These are phyloP conservation scores for Addax nasomaculatus DNA, from an alignment of 2,113 vertebrate genomes.

Conservation along the genomic window DNA sequence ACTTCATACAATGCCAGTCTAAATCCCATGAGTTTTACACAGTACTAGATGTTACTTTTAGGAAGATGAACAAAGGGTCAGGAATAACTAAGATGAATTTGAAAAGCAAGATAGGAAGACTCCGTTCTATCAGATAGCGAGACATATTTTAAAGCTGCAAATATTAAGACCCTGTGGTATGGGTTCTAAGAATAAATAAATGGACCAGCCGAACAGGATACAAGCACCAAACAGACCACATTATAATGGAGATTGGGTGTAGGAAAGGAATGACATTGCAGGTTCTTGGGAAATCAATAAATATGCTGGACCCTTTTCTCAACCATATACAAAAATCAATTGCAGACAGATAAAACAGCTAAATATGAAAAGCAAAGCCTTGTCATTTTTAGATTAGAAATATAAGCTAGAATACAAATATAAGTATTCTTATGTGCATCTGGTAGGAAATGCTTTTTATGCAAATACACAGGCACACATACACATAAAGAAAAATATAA, in stretches of 20 bases:
- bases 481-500: background rate
- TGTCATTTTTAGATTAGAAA: background rate
- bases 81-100: slow-evolving; percentile 11
- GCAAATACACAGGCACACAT: background rate
- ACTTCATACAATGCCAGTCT: background rate
- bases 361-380: background rate
- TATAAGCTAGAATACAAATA: background rate
- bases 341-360: background rate
- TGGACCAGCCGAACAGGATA: background rate
- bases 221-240: background rate
- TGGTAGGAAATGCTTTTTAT: background rate
- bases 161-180: background rate
- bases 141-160: background rate
- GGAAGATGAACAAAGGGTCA: background rate
- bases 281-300: background rate
- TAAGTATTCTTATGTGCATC: background rate
- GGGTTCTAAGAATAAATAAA: background rate
- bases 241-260: background rate
- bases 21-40: background rate
- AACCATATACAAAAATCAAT: background rate
- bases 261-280: background rate
- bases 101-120: background rate
- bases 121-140: background rate
- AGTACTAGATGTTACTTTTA: background rate
- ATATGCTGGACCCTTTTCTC: background rate